phyloP scores from a whole-genome alignment of 2,797 vertebrate species.

The Geotrypetes seraphini region DNA sequence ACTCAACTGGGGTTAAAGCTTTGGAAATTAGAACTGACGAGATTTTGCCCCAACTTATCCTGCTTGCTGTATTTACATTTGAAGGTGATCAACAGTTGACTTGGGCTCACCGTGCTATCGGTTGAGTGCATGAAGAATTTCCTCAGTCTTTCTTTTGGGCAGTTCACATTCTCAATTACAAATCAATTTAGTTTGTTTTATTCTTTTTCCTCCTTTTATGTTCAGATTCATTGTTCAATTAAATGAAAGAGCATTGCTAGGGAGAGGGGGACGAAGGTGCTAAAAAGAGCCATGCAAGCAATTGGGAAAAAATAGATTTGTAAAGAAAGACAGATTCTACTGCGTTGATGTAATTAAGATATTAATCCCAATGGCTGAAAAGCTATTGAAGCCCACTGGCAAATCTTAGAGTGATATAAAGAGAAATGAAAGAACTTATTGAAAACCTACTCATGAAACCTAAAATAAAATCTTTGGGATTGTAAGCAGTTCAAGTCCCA shows the following conservation, averaged over 20 bases:
- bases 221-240: neutral
- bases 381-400: neutral
- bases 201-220: neutral
- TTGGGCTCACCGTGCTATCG: too few relatives aligned
- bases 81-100: too few relatives aligned
- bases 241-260: fast-evolving
- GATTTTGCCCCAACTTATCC: too few relatives aligned
- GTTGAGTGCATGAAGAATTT: too few relatives aligned
- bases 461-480: neutral
- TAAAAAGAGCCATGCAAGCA: fast-evolving
- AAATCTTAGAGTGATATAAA: neutral
- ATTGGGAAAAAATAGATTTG: neutral
- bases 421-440: neutral
- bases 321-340: neutral
- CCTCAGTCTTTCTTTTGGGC: neutral
- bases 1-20: too few relatives aligned
- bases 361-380: neutral
- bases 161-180: neutral
- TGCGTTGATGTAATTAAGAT: neutral
- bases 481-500: neutral
- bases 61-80: too few relatives aligned
- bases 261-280: fast-evolving
- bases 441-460: neutral
- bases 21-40: too few relatives aligned
- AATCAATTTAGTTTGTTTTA: neutral